Evolutionary conservation across 2,797 vertebrate genomes (phyloP).

Genomic region (Uromys caudimaculatus): DNA sequence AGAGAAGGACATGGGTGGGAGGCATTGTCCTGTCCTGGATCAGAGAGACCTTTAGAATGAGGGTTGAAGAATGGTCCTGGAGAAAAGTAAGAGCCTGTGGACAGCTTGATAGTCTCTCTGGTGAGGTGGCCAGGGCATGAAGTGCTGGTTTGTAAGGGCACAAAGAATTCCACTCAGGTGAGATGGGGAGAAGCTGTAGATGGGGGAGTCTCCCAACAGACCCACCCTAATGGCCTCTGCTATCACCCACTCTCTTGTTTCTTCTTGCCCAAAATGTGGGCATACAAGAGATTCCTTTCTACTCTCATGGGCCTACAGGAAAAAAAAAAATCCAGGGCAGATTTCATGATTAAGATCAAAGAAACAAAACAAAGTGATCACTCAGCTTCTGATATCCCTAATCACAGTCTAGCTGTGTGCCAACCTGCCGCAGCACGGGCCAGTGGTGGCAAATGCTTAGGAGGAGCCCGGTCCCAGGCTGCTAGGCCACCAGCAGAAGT

Average conservation of each 20-base stretch:
- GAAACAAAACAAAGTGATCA: neutral
- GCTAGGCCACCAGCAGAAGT: neutral
- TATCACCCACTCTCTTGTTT: neutral
- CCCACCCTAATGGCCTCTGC: neutral
- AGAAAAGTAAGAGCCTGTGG: neutral
- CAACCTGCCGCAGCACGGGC: neutral
- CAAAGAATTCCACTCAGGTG: neutral
- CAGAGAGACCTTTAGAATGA: neutral
- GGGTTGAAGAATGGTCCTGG: neutral
- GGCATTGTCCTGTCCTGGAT: neutral
- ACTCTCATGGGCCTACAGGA: neutral
- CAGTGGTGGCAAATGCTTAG: neutral
- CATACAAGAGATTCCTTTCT: neutral
- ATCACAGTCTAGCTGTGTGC: neutral
- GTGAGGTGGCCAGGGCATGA: neutral
- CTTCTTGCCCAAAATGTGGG: neutral
- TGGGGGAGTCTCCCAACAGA: neutral
- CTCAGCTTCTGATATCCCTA: neutral
- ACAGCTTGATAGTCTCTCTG: accelerated
- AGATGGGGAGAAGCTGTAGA: neutral
- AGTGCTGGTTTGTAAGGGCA: neutral
- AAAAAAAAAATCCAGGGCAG: neutral
- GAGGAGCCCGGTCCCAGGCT: accelerated
- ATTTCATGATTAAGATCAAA: neutral
- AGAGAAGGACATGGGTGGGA: too few species aligned